Conservation (phyloP, 2,888 invertebrate species). For the Cerastis rubricosa region DNA sequence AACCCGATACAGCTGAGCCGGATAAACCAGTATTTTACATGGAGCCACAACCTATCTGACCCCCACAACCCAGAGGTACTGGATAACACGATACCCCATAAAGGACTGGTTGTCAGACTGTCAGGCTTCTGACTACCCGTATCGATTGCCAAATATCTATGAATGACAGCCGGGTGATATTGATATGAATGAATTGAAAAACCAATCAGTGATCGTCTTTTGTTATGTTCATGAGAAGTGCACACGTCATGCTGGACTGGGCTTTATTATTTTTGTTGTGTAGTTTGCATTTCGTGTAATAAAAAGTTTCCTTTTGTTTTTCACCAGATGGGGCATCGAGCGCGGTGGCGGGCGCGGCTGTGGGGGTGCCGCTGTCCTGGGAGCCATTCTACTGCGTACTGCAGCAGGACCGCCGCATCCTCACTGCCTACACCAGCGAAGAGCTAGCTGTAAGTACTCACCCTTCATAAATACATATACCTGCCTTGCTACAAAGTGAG, state of each 20-base stretch:
- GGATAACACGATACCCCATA: not conserved
- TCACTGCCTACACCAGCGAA: slow-evolving; percentile 94
- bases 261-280: not conserved
- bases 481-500: not conserved
- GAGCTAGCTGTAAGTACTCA: slow-evolving; percentile 93
- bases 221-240: not conserved
- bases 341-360: slow-evolving; percentile 88
- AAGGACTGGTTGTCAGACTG: not conserved
- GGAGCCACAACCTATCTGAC: not conserved
- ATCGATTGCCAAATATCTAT: not conserved
- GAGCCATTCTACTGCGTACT: slow-evolving; percentile 95
- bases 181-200: not conserved
- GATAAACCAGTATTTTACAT: not conserved
- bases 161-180: not conserved
- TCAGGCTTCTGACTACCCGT: not conserved
- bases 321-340: slow-evolving; percentile 87
- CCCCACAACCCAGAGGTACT: not conserved
- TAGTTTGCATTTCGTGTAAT: not conserved
- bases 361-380: slow-evolving; percentile 92
- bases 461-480: not conserved
- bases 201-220: not conserved
- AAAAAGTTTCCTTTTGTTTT: slow-evolving; percentile 67
- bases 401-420: slow-evolving; percentile 93
- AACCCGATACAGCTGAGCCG: not conserved
- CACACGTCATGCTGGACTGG: not conserved